phyloP scores from a whole-genome alignment of 2,888 invertebrate species.

The Gibbula magus region DNA sequence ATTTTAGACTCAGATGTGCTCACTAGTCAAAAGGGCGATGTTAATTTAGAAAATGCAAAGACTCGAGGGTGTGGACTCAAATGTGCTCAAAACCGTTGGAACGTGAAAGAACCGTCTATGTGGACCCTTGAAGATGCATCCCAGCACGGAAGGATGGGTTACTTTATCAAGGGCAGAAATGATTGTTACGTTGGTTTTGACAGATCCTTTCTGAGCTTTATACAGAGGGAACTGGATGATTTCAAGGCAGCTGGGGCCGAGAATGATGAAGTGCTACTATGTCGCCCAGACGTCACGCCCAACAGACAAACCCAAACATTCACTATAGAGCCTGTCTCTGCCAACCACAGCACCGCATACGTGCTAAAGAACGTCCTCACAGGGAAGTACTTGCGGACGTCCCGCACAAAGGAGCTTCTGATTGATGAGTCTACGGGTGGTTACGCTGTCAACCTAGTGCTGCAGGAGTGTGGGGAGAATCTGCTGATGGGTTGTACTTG shows the following conservation, averaged over 20 bases:
- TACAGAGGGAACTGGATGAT: not conserved
- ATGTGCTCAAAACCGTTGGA: not conserved
- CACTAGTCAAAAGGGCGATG: not conserved
- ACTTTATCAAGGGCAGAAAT: not conserved
- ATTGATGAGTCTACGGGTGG: not conserved
- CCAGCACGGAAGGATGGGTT: not conserved
- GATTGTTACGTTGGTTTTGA: not conserved
- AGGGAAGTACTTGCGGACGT: not conserved
- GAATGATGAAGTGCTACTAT: not conserved
- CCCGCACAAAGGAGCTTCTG: not conserved
- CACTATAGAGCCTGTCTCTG: not conserved
- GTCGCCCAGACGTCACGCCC: not conserved
- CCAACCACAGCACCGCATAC: not conserved
- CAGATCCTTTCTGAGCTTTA: not conserved
- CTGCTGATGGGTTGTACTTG: not conserved
- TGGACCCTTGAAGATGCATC: not conserved
- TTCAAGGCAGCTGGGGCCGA: not conserved
- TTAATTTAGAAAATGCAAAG: not conserved
- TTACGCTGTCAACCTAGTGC: not conserved
- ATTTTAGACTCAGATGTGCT: not conserved
- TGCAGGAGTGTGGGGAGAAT: not conserved
- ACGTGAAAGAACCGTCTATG: not conserved
- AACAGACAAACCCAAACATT: not conserved
- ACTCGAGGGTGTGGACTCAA: not conserved
- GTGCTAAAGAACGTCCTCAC: not conserved